These are phyloP conservation scores for Aldabrachelys gigantea DNA, from an alignment of 2,113 vertebrate genomes.

Conservation along the genomic window DNA sequence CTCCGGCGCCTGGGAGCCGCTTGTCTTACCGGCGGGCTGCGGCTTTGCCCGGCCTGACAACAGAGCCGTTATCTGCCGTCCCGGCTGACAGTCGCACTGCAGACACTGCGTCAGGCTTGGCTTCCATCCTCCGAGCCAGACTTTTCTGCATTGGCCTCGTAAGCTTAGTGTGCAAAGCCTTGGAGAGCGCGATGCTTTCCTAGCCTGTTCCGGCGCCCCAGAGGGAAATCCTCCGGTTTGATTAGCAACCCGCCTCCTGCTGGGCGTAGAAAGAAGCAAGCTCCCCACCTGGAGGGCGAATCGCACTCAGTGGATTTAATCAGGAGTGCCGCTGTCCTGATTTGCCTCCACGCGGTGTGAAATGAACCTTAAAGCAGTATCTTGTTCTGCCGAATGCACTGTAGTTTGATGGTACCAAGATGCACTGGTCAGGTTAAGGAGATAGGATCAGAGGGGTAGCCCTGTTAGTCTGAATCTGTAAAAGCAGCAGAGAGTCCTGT, in stretches of 20 bases:
- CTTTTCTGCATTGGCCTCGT: conserved; percentile 78
- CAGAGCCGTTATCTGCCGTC: too few species aligned
- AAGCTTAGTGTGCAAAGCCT: conserved; percentile 38
- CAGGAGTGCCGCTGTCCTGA: not conserved
- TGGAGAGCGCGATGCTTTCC: conserved; percentile 20
- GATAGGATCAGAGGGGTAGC: too few species aligned
- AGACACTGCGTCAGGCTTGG: conserved; percentile 69
- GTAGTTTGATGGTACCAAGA: not conserved
- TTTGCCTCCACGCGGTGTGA: not conserved
- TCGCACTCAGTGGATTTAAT: not conserved
- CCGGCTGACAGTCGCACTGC: conserved; percentile 51
- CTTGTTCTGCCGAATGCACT: not conserved
- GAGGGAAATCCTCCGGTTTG: not conserved
- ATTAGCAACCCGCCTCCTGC: not conserved
- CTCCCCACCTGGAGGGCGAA: not conserved
- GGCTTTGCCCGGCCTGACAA: too few species aligned
- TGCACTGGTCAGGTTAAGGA: not conserved
- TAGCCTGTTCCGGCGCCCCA: not conserved
- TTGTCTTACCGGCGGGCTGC: too few species aligned
- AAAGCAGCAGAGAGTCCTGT: too few species aligned
- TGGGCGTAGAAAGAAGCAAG: not conserved
- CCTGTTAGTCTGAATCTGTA: too few species aligned
- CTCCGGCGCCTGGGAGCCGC: too few species aligned
- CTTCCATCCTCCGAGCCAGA: conserved; percentile 75
- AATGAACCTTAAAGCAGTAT: not conserved